These are phyloP conservation scores for Lamellibrachia luymesi DNA, from an alignment of 1,140 invertebrate genomes.

Conservation along the genomic window DNA sequence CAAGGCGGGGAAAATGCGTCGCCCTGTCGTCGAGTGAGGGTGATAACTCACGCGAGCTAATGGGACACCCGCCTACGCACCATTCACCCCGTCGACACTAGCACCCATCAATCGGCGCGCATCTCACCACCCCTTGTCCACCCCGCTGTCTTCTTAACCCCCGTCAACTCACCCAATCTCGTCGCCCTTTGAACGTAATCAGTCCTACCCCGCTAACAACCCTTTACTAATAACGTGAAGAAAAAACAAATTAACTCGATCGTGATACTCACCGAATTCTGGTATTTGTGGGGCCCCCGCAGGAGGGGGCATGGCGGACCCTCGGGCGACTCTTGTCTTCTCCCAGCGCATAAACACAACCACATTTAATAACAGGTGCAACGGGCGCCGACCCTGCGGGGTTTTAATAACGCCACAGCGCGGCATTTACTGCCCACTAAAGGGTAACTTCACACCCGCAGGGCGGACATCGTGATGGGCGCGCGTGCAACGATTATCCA, in stretches of 20 bases:
- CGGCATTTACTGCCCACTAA: neutral
- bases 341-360: neutral
- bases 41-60: neutral
- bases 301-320: neutral
- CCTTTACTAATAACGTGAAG: neutral
- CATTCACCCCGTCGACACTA: neutral
- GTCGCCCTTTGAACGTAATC: neutral
- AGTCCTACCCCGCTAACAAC: neutral
- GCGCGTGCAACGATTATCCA: conserved; percentile 1
- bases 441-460: neutral
- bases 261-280: neutral
- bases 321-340: neutral
- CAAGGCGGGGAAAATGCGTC: neutral
- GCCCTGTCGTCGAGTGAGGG: neutral
- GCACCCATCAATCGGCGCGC: neutral
- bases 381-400: neutral
- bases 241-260: neutral
- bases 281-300: neutral
- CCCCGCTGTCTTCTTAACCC: neutral
- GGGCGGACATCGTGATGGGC: neutral
- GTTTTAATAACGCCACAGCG: neutral
- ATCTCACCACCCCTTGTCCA: neutral
- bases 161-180: neutral
- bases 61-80: neutral
- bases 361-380: neutral